Base-by-base conservation (phyloP, 2,113 vertebrate genomes). In the Pelvicachromis taeniatus region DNA sequence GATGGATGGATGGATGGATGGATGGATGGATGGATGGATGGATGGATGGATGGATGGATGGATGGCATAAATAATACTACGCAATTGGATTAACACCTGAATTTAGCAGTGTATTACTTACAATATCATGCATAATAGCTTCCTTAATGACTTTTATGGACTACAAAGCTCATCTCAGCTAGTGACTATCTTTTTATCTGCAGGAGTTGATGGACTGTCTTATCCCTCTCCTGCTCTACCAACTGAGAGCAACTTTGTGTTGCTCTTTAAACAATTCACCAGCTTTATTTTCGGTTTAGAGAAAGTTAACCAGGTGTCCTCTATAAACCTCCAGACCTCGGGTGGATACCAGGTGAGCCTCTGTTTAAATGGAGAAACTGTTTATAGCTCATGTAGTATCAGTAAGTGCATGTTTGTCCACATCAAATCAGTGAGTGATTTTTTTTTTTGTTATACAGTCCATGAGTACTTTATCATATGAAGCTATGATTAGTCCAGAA, bases 191-290 rank as follows among this genome's bases (percentile, higher is more conserved):
- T 21, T 8, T 33, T 33, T 90, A 42, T 77, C 83, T 81, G 56
- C 85, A 99, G 98, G 97, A 92, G 81, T 96, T 81, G 89, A 96
- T 82, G 97, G 96, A 6, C 85, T 98, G 9, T 96, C 95, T 54
- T 97, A 97, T 83, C 89, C 91, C 54, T 82, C 96, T 17, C 97
- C 97, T 0, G 93, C 96, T 92, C 94, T 97, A n/a, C 97, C 97
- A 75, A 96, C 97, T 14, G 81, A 95, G 35, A 88, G 87, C 52
- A 98, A 95, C 92, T 99, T 99, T 89, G 96, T 98, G 80, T 86
- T 52, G 1, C 93, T 99, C 63, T 96, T 97, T 80, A 12, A 92
- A 33, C 68, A 84, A 9, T 97, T 96, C 84, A 85, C 85, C 80
- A 93, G 90, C 73, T 94, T 95, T 80, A 1, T 91, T 31, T 96